Conservation (phyloP, 2,113 vertebrate species). For the Chaenogobius annularis region DNA sequence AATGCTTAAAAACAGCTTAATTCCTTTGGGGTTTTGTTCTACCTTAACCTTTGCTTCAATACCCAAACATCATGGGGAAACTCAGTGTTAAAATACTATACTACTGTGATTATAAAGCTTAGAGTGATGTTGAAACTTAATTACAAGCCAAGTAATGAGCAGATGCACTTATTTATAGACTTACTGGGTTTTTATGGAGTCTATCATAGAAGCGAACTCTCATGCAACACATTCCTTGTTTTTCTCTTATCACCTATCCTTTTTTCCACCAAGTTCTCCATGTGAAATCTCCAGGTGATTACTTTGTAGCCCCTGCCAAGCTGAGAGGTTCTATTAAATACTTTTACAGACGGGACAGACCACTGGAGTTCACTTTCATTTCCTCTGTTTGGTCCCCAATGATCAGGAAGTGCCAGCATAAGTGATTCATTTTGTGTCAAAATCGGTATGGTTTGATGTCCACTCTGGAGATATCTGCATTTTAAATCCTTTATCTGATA, state of each 20-base stretch:
- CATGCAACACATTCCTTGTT: background rate
- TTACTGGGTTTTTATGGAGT: background rate
- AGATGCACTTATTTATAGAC: slow-evolving; percentile 20
- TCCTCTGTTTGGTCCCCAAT: slow-evolving; percentile 12
- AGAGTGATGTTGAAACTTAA: slow-evolving; percentile 12
- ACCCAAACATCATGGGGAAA: slow-evolving; percentile 1
- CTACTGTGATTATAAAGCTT: slow-evolving; percentile 7
- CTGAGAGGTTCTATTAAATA: slow-evolving; percentile 11
- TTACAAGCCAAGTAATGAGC: slow-evolving; percentile 16
- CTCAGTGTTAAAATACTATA: background rate
- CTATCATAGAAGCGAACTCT: slow-evolving; percentile 8
- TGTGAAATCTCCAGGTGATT: slow-evolving; percentile 41
- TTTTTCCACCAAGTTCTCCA: slow-evolving; percentile 19
- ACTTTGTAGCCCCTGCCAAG: slow-evolving; percentile 33
- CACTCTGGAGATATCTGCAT: background rate
- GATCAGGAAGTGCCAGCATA: slow-evolving; percentile 7
- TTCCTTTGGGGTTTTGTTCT: slow-evolving; percentile 14
- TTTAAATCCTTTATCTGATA: slow-evolving; percentile 4
- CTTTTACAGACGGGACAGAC: slow-evolving; percentile 41
- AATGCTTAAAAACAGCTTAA: background rate
- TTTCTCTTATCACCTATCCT: slow-evolving; percentile 8
- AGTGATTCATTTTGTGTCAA: slow-evolving; percentile 29
- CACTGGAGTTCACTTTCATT: slow-evolving; percentile 26
- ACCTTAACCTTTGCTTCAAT: slow-evolving; percentile 26
- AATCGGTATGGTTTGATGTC: slow-evolving; percentile 6